Evolutionary conservation across 2,888 invertebrate genomes (phyloP).

Genomic region (Tachystola acroxantha): DNA sequence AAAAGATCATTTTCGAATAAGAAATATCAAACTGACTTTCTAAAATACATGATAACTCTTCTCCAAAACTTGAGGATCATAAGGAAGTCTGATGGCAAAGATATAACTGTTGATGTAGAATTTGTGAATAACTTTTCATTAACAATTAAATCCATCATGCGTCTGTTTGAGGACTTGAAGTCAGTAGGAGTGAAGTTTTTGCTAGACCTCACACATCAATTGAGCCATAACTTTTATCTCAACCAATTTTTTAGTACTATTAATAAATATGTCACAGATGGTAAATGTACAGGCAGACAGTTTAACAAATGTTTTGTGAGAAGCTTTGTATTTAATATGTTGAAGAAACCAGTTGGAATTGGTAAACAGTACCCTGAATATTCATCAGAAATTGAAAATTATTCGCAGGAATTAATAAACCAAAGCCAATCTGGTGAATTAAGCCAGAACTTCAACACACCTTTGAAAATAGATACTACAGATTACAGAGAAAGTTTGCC

Average conservation of each 20-base stretch:
- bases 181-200: neutral
- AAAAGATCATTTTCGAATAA: neutral
- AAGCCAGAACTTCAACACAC: neutral
- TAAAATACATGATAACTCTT: neutral
- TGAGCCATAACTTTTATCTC: neutral
- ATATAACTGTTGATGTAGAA: neutral
- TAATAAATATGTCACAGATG: neutral
- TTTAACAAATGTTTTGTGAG: neutral
- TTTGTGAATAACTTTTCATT: neutral
- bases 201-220: neutral
- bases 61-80: neutral
- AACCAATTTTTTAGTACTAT: neutral
- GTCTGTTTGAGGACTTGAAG: neutral
- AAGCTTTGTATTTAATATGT: neutral
- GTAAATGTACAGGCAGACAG: neutral
- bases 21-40: neutral
- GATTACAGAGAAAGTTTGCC: neutral
- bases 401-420: neutral
- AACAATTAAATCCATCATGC: neutral
- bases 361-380: neutral
- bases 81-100: neutral
- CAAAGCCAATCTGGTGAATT: neutral
- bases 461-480: neutral
- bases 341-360: neutral
- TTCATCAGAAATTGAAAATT: neutral